These are phyloP conservation scores for Danaus melanippus DNA, from an alignment of 1,140 invertebrate genomes.

Conservation along the genomic window DNA sequence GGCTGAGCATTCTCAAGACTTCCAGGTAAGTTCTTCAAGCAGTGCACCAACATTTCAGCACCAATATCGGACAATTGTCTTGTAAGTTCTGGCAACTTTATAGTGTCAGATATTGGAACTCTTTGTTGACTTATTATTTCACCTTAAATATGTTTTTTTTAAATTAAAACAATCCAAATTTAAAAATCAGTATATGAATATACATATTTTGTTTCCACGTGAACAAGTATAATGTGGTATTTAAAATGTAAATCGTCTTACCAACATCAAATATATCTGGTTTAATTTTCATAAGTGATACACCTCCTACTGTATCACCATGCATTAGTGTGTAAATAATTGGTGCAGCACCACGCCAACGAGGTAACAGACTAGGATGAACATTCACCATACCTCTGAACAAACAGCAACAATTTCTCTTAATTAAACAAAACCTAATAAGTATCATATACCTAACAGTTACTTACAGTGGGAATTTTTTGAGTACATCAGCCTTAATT, in stretches of 20 bases:
- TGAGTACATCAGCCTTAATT: slow-evolving; percentile 50
- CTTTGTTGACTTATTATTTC: slow-evolving; percentile 81
- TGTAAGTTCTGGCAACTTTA: slow-evolving; percentile 79
- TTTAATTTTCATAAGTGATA: slow-evolving; percentile 91
- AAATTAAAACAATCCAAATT: neutral
- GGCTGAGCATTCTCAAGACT: slow-evolving; percentile 72
- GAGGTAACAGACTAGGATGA: slow-evolving; percentile 91
- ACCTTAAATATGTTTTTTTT: slow-evolving; percentile 36
- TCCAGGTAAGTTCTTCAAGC: slow-evolving; percentile 75
- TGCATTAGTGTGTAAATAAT: slow-evolving; percentile 83
- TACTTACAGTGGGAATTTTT: slow-evolving; percentile 62
- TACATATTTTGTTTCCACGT: neutral
- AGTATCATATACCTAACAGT: neutral
- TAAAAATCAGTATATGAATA: neutral
- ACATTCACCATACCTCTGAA: slow-evolving; percentile 92
- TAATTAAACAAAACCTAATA: slow-evolving; percentile 8
- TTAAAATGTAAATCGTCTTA: slow-evolving; percentile 34
- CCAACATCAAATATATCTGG: slow-evolving; percentile 92
- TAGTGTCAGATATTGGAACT: slow-evolving; percentile 74
- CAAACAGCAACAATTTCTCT: slow-evolving; percentile 18
- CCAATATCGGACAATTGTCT: slow-evolving; percentile 78
- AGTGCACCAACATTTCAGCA: slow-evolving; percentile 77
- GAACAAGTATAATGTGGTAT: neutral
- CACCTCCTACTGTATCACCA: slow-evolving; percentile 86
- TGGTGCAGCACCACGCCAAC: slow-evolving; percentile 94